Evolutionary conservation across 2,113 vertebrate species (phyloP).

Genomic region (Helogale parvula): DNA sequence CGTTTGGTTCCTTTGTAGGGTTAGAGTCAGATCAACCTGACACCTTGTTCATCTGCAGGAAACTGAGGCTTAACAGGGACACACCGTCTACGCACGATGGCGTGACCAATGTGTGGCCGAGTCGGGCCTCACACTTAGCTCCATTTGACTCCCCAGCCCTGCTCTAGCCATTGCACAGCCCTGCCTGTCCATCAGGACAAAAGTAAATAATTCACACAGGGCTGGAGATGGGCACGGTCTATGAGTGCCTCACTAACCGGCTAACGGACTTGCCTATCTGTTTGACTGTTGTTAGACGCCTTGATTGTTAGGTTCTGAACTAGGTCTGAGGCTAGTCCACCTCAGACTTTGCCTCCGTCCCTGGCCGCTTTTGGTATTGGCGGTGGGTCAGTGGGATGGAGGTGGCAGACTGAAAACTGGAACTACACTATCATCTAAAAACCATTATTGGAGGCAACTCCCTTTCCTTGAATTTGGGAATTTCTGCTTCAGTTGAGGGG

Average conservation of each 20-base stretch:
- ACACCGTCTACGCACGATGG: neutral
- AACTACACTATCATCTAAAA: neutral
- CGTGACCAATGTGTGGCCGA: neutral
- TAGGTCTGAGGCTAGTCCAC: neutral
- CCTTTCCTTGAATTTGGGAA: neutral
- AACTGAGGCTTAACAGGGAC: neutral
- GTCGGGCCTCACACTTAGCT: neutral
- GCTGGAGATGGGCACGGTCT: accelerated
- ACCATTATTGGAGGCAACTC: neutral
- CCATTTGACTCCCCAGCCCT: neutral
- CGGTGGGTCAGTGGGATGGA: neutral
- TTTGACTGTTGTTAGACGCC: neutral
- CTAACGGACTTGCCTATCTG: neutral
- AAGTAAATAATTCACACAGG: neutral
- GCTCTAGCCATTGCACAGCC: neutral
- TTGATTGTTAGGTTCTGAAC: neutral
- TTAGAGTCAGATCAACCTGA: neutral
- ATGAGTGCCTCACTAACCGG: neutral
- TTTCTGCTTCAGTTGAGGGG: neutral
- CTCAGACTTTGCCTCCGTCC: neutral
- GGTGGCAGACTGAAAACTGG: neutral
- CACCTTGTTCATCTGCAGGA: neutral
- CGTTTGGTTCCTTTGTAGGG: neutral
- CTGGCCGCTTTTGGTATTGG: neutral
- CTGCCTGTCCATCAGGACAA: neutral